phyloP scores from a whole-genome alignment of 2,113 vertebrate genomes.

The Nyctereutes procyonoides region DNA sequence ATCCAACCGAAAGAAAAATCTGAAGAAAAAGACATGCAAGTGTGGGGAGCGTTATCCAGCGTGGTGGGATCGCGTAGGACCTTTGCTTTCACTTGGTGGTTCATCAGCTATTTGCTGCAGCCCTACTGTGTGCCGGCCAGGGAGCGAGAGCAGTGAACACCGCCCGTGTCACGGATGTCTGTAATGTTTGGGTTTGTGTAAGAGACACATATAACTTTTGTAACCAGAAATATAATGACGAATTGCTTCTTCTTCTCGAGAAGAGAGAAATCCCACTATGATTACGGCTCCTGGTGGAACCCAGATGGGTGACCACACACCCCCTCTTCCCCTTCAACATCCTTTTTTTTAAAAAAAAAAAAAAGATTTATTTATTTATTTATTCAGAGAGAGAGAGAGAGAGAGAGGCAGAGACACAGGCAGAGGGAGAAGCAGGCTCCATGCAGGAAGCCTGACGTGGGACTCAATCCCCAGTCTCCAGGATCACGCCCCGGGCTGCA shows the following conservation, averaged over 20 bases:
- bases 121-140: not conserved
- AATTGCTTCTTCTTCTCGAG: not conserved
- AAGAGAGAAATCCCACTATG: not conserved
- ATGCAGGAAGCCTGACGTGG: too few relatives aligned
- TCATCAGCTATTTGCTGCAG: not conserved
- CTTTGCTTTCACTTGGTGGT: not conserved
- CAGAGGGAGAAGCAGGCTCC: too few relatives aligned
- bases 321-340: too few relatives aligned
- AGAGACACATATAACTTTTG: not conserved
- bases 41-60: not conserved
- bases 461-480: too few relatives aligned
- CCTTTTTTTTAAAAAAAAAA: too few relatives aligned
- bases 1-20: not conserved
- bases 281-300: too few relatives aligned
- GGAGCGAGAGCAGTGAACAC: not conserved
- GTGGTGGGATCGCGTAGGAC: accelerated
- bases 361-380: too few relatives aligned
- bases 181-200: not conserved
- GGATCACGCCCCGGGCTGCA: too few relatives aligned
- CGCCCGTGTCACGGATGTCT: not conserved
- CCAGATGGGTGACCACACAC: not conserved
- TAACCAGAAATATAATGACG: not conserved
- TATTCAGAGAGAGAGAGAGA: too few relatives aligned
- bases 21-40: not conserved
- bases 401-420: too few relatives aligned